Conservation (phyloP, 2,113 vertebrate species). For the Micronycteris hirsuta region DNA sequence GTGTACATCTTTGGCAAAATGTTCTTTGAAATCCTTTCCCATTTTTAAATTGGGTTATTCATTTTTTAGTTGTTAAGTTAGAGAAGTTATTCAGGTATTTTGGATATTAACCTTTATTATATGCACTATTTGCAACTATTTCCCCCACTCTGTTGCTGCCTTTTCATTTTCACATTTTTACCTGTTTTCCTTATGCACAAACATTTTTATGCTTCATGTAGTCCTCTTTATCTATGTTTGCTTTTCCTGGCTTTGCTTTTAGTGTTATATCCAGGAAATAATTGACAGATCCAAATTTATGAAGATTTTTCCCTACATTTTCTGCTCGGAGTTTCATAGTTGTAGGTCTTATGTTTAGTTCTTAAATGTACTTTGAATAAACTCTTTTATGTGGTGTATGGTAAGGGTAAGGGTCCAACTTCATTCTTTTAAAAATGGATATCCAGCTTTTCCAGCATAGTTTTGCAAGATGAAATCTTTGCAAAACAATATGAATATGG, state of each 20-base stretch:
- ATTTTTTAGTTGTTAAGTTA: background rate
- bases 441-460: background rate
- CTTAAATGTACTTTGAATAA: too few species aligned
- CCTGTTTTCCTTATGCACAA: background rate
- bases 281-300: background rate
- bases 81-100: background rate
- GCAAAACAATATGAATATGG: background rate
- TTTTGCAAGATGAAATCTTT: background rate
- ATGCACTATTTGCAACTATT: background rate
- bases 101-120: background rate
- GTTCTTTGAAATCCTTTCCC: background rate
- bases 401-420: background rate
- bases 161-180: background rate
- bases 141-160: background rate
- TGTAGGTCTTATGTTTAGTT: too few species aligned
- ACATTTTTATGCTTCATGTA: background rate
- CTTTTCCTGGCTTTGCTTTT: background rate
- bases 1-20: background rate
- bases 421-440: background rate
- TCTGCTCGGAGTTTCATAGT: too few species aligned
- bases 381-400: too few species aligned
- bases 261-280: background rate
- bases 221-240: background rate
- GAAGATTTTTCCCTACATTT: background rate
- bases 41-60: background rate